Evolutionary conservation across 2,797 vertebrate genomes (phyloP).

Genomic region (Nannoperca obscura): DNA sequence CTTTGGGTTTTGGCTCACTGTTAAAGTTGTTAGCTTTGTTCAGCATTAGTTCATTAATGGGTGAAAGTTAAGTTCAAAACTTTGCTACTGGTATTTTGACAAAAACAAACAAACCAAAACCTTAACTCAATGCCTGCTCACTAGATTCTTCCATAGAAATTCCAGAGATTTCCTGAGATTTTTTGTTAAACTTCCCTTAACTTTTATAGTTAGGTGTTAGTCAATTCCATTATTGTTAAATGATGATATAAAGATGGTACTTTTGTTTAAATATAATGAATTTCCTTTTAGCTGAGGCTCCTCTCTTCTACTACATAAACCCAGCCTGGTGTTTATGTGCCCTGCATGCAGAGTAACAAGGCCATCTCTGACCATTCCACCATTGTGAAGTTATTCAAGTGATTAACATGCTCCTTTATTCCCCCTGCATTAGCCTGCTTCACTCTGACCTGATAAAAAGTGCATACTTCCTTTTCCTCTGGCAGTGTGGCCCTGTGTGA

Average conservation of each 20-base stretch:
- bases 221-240: background rate
- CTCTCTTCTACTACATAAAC: slow-evolving; percentile 24
- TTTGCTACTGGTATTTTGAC: too few relatives aligned
- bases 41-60: background rate
- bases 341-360: slow-evolving; percentile 44
- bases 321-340: slow-evolving; percentile 45
- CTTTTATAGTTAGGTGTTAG: too few relatives aligned
- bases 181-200: background rate
- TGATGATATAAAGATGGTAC: background rate
- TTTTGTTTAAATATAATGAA: background rate
- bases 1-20: background rate
- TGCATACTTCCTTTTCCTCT: slow-evolving; percentile 55
- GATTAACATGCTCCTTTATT: slow-evolving; percentile 69
- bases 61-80: background rate
- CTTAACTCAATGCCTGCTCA: background rate
- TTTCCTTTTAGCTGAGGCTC: background rate
- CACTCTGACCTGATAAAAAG: slow-evolving; percentile 61
- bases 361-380: slow-evolving; percentile 26
- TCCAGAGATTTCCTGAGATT: background rate
- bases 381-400: slow-evolving; percentile 56
- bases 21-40: background rate
- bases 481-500: slow-evolving; percentile 54
- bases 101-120: too few relatives aligned
- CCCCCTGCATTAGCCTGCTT: slow-evolving; percentile 63
- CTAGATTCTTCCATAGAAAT: too few relatives aligned